phyloP scores from a whole-genome alignment of 2,888 invertebrate species.

The Allolobophora icterica region DNA sequence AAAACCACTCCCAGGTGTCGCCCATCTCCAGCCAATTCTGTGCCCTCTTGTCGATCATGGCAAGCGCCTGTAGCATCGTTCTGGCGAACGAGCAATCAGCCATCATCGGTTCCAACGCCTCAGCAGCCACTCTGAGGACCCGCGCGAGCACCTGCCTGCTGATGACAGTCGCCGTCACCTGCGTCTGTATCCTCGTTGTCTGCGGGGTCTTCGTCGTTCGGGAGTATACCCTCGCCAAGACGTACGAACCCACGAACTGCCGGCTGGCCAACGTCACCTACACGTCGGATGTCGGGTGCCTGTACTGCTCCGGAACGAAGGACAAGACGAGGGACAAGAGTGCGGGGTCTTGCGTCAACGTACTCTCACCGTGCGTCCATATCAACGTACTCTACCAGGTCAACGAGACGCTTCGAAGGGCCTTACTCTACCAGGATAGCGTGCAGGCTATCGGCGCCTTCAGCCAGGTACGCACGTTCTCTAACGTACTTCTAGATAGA shows the following conservation, averaged over 20 bases:
- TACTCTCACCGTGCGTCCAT: slow-evolving; percentile 47
- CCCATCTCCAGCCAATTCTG: not conserved
- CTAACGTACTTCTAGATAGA: not conserved
- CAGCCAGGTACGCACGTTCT: slow-evolving; percentile 40
- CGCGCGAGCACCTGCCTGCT: slow-evolving; percentile 49
- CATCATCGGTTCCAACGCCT: not conserved
- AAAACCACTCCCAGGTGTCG: not conserved
- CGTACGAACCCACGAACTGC: slow-evolving; percentile 46
- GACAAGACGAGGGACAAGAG: slow-evolving; percentile 45
- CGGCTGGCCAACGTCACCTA: slow-evolving; percentile 43
- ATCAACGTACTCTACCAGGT: slow-evolving; percentile 43
- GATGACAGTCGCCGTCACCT: slow-evolving; percentile 48
- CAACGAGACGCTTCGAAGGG: slow-evolving; percentile 37
- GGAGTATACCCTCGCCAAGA: slow-evolving; percentile 47
- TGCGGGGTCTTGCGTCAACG: slow-evolving; percentile 43
- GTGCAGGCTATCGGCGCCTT: slow-evolving; percentile 48
- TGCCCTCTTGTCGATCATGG: slow-evolving; percentile 30
- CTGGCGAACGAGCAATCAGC: slow-evolving; percentile 36
- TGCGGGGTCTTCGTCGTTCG: slow-evolving; percentile 51
- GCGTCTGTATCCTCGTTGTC: slow-evolving; percentile 48
- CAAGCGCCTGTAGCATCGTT: slow-evolving; percentile 38
- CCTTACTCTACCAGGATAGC: slow-evolving; percentile 48
- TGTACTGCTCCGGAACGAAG: slow-evolving; percentile 46
- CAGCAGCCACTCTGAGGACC: slow-evolving; percentile 31
- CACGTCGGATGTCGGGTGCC: slow-evolving; percentile 42